These are phyloP conservation scores for Tetramorium alpestre DNA, from an alignment of 1,140 invertebrate species.

Conservation along the genomic window DNA sequence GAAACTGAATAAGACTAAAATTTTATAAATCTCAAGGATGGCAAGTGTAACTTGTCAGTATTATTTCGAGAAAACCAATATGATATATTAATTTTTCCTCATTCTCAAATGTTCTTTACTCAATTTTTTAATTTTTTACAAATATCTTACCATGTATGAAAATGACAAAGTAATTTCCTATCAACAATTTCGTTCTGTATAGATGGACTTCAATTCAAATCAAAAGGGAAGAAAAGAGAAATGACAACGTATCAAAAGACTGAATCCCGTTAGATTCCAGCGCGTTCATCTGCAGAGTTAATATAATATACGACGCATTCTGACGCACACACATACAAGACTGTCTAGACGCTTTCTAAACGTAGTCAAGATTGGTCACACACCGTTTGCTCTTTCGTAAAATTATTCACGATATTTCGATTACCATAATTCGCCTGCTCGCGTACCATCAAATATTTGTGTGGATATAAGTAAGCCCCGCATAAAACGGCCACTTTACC, in stretches of 20 bases:
- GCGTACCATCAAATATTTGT: slow-evolving; percentile 58
- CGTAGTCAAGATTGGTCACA: slow-evolving; percentile 43
- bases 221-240: neutral
- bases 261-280: slow-evolving; percentile 13
- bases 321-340: neutral
- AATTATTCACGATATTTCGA: slow-evolving; percentile 62
- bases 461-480: slow-evolving; percentile 54
- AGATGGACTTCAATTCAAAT: neutral
- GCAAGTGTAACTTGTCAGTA: neutral
- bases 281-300: neutral
- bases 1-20: neutral
- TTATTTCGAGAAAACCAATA: neutral
- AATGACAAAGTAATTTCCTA: neutral
- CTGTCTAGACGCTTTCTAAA: slow-evolving; percentile 45
- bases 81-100: neutral
- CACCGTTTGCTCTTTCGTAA: slow-evolving; percentile 21
- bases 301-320: neutral
- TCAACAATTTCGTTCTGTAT: neutral
- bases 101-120: neutral
- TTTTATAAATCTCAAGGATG: neutral
- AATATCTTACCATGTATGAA: neutral
- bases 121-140: neutral
- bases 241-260: slow-evolving; percentile 19
- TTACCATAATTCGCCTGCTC: slow-evolving; percentile 55
- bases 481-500: slow-evolving; percentile 65